phyloP scores from a whole-genome alignment of 2,797 vertebrate genomes.

The Steatocranus sp. region DNA sequence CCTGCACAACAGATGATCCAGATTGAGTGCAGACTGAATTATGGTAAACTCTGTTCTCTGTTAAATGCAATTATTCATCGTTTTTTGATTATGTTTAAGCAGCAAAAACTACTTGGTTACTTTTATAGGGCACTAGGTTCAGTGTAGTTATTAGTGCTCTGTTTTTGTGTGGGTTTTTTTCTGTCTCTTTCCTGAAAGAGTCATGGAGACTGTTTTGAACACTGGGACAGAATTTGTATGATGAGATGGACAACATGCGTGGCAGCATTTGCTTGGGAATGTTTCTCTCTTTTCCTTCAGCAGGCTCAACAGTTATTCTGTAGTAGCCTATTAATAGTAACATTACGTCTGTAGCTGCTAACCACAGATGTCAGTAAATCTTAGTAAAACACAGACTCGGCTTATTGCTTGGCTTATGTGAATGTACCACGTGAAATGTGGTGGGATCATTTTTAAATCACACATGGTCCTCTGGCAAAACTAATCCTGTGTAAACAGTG shows the following conservation, averaged over 20 bases:
- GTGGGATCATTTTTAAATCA: not conserved
- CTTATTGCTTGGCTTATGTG: not conserved
- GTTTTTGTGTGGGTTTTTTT: fast-evolving
- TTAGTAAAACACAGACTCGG: not conserved
- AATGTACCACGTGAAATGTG: not conserved
- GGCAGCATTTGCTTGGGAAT: not conserved
- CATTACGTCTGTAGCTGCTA: not conserved
- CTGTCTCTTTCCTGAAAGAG: not conserved
- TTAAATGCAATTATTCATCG: not conserved
- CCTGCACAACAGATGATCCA: not conserved
- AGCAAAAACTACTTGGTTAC: not conserved
- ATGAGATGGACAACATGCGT: not conserved
- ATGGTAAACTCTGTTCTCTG: not conserved
- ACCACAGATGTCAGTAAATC: not conserved
- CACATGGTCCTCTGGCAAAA: not conserved
- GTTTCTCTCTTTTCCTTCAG: not conserved
- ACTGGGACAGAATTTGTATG: not conserved
- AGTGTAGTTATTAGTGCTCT: not conserved
- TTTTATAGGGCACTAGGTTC: not conserved
- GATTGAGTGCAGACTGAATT: not conserved
- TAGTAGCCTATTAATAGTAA: not conserved
- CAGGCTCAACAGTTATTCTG: not conserved
- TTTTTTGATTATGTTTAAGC: not conserved
- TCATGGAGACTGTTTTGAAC: not conserved
- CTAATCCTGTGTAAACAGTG: not conserved